A percentile compares a stretch with the other conserved stretches of the same genome.
Evolutionary conservation across 2,113 vertebrate genomes (phyloP).

Genomic region (Leptosomus discolor): DNA sequence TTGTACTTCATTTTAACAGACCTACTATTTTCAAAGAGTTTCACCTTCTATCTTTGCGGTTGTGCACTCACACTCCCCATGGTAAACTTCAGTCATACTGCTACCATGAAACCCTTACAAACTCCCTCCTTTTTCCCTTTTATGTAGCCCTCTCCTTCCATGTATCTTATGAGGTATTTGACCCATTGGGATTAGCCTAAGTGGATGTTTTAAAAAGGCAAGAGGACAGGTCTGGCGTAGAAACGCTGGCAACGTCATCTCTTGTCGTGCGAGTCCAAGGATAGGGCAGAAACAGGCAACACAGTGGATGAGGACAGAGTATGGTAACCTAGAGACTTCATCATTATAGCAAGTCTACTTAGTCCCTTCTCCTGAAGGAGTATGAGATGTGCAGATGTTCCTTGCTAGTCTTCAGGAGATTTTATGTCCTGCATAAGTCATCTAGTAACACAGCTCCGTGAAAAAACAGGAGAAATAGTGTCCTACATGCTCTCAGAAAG

Average conservation of each 20-base stretch:
- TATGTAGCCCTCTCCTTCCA: neutral
- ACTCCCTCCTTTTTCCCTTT: neutral
- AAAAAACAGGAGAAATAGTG: neutral
- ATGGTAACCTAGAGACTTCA: neutral
- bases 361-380: neutral
- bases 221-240: neutral
- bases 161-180: fast-evolving
- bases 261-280: neutral
- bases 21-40: neutral
- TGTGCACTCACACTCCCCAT: neutral
- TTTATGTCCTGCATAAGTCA: neutral
- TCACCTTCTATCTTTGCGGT: neutral
- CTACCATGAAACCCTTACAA: neutral
- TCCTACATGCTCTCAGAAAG: neutral
- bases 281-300: neutral
- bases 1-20: neutral
- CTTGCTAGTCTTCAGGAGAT: neutral
- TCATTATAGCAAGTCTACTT: neutral
- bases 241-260: neutral
- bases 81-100: neutral
- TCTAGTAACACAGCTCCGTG: neutral
- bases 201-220: neutral
- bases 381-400: neutral
- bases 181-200: neutral
- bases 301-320: neutral